Base-by-base conservation (phyloP, 23 tunicate species). In the Phallusia fumigata region DNA sequence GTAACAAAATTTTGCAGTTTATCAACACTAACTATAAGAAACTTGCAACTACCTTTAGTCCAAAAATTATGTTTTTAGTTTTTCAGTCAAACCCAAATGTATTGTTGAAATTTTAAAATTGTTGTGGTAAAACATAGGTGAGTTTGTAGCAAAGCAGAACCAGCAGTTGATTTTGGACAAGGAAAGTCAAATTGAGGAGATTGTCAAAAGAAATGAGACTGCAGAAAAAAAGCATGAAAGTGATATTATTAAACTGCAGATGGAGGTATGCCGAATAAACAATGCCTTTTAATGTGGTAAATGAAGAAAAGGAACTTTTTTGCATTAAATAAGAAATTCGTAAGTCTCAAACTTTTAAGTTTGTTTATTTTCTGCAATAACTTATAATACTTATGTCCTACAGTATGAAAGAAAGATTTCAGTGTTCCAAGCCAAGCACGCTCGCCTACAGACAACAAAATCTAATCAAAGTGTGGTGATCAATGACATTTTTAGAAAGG, bases 171-270 rank as follows among this genome's bases (percentile, higher is more conserved):
- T 24, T 58, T 58, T 58, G 28, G 47, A 40, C 47, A 58, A 21
- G 69, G 69, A 58, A 6, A 22, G 13, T 22, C 69, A 58, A 22
- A 58, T 58, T 58, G 28, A 8, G 3, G 69, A 58, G 5, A 5
- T 58, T 6, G 16, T 58, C 5, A 58, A 58, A 58, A 58, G 13
- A 24, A 58, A 58, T 16, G 16, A 58, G 69, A 24, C 8, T 58
- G 69, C 69, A 58, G 69, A 21, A 58, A 58, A 58, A 58, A 58
- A 24, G 69, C 69, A 58, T 13, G 69, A 58, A 58, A 58, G 28
- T 58, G 69, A 21, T 1, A 58, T 58, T 58, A 24, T 24, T 3
- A 58, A 24, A 58, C 69, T 58, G 1, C 69, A 58, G 28, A 58
- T 58, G 69, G 69, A 58, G 69, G 69, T 58, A 21, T 22, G 28